Conservation (phyloP, 2,113 vertebrate species). For the Hirundichthys speculiger region DNA sequence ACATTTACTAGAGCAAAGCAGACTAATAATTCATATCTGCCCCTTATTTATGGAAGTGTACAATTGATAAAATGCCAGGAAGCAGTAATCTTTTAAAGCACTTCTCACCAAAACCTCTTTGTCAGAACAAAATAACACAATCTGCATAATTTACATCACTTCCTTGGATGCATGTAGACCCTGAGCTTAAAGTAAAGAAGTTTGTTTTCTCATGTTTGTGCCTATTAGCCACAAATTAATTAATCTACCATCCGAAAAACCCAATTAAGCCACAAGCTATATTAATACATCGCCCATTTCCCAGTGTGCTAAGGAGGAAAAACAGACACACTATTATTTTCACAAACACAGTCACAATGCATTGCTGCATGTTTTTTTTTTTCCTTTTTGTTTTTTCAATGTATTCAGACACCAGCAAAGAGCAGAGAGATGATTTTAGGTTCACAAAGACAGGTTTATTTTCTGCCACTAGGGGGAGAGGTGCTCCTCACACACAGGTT, state of each 20-base stretch:
- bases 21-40: conserved; percentile 64
- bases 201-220: conserved; percentile 86
- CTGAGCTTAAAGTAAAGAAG: conserved; percentile 84
- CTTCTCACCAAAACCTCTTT: conserved; percentile 78
- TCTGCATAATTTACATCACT: conserved; percentile 86
- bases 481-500: conserved; percentile 57
- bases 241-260: conserved; percentile 78
- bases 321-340: conserved; percentile 77
- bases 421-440: conserved; percentile 37
- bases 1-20: conserved; percentile 65
- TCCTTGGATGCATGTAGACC: conserved; percentile 80
- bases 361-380: conserved; percentile 48
- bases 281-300: conserved; percentile 79
- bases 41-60: conserved; percentile 77
- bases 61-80: conserved; percentile 78
- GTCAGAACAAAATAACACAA: conserved; percentile 83
- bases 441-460: conserved; percentile 38
- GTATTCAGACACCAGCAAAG: conserved; percentile 41
- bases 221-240: conserved; percentile 88
- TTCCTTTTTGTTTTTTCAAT: conserved; percentile 21
- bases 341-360: conserved; percentile 80
- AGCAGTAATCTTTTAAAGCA: conserved; percentile 76
- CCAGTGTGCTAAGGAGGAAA: conserved; percentile 80
- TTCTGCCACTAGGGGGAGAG: conserved; percentile 78
- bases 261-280: conserved; percentile 82